phyloP scores from a whole-genome alignment of 2,113 vertebrate species.

The Megaceryle maxima region DNA sequence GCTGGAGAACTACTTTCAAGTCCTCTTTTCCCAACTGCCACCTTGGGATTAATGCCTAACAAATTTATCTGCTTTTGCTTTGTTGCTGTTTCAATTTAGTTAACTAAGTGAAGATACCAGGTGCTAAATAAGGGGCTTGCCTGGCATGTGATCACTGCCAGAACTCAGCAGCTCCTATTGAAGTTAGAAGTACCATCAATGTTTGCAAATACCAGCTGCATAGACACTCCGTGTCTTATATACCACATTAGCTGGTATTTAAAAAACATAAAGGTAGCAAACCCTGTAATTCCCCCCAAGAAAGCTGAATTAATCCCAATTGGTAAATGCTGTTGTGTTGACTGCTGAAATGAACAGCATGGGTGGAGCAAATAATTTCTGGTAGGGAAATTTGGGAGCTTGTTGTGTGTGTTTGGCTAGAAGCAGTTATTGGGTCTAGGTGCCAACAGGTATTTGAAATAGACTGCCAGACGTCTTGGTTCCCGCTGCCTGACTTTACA shows the following conservation, averaged over 20 bases:
- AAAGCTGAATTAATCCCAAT: not conserved
- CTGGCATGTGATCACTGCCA: not conserved
- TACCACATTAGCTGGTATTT: conserved; percentile 1
- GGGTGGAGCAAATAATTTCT: conserved; percentile 57
- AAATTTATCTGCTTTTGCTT: not conserved
- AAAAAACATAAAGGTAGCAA: conserved; percentile 40
- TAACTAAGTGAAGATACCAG: not conserved
- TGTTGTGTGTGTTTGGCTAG: conserved; percentile 32
- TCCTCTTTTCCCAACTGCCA: not conserved
- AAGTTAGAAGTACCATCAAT: not conserved
- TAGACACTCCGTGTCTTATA: not conserved
- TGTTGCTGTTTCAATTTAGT: not conserved
- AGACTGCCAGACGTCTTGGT: not conserved
- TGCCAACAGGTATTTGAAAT: conserved; percentile 32
- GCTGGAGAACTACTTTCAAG: not conserved
- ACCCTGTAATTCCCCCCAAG: conserved; percentile 42
- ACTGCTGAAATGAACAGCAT: conserved; percentile 3
- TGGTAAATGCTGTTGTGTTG: conserved; percentile 7
- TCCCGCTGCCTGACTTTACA: conserved; percentile 37
- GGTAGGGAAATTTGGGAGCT: conserved; percentile 46
- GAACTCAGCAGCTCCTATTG: not conserved
- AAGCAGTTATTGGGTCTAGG: conserved; percentile 14
- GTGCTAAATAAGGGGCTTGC: not conserved
- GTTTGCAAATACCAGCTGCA: not conserved
- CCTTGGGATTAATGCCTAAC: not conserved